Conservation (phyloP, 1,140 invertebrate genomes). For the Limonius californicus region DNA sequence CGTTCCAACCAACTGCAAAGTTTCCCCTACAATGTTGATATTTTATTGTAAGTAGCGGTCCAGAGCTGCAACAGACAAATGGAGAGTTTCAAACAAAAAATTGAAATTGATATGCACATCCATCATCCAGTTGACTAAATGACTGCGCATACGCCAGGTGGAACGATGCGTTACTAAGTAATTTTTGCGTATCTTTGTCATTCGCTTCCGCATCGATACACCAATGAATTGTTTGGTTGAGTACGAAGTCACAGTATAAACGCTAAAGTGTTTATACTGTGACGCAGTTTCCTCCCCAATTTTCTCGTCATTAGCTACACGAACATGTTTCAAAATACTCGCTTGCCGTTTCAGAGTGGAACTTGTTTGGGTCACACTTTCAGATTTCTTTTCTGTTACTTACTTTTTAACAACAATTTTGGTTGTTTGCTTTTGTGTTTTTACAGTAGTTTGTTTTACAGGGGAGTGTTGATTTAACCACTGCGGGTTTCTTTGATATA, state of each 20-base stretch:
- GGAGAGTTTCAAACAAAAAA: constrained; percentile 86
- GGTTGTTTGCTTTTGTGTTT: neutral
- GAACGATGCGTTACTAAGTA: constrained; percentile 65
- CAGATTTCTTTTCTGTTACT: neutral
- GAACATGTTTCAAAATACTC: neutral
- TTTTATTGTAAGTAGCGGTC: constrained; percentile 87
- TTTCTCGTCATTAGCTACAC: neutral
- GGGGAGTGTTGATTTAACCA: neutral
- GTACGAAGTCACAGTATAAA: too few species aligned
- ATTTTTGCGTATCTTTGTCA: constrained; percentile 58
- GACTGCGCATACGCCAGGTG: constrained; percentile 79
- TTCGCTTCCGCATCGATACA: constrained; percentile 58
- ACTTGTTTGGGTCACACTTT: neutral
- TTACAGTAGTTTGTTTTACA: neutral
- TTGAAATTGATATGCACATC: constrained; percentile 89
- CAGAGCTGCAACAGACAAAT: constrained; percentile 82
- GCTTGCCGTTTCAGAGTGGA: neutral
- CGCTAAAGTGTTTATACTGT: too few species aligned
- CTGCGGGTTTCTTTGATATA: neutral
- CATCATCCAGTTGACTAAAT: constrained; percentile 91
- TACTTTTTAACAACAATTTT: neutral
- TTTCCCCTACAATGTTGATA: constrained; percentile 56
- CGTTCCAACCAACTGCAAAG: constrained; percentile 86
- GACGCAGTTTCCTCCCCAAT: neutral
- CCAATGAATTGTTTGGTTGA: constrained; percentile 23